Conservation (phyloP, 1,140 invertebrate genomes). For the Brachystomella parvula region DNA sequence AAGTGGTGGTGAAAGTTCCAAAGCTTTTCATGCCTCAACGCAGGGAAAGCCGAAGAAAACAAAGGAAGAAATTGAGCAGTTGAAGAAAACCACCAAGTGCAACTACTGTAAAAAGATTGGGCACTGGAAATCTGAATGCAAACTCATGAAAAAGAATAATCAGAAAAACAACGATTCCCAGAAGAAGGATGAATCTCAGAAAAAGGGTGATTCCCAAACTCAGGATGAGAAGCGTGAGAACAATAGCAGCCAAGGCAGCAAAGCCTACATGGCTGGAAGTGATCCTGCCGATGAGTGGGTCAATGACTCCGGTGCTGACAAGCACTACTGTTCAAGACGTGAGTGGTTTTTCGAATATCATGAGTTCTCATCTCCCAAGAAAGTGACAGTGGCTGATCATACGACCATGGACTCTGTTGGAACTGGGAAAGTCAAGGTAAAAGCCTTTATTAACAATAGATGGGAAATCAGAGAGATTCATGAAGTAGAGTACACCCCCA, state of each 20-base stretch:
- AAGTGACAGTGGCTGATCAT: not conserved
- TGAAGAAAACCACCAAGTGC: not conserved
- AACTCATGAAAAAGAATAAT: not conserved
- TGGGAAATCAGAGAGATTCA: conserved; percentile 3
- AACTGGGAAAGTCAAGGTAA: not conserved
- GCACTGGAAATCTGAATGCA: conserved; percentile 2
- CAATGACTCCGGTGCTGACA: conserved; percentile 7
- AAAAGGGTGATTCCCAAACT: too few relatives aligned
- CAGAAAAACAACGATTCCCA: too few relatives aligned
- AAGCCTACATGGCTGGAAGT: not conserved
- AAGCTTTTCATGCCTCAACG: not conserved
- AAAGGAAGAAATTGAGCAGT: conserved; percentile 12
- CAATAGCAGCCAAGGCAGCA: not conserved
- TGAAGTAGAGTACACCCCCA: conserved; percentile 15
- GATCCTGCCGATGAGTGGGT: not conserved
- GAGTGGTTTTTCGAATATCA: not conserved
- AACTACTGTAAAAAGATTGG: not conserved
- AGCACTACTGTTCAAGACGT: not conserved
- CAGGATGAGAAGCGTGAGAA: not conserved
- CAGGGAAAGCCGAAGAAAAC: not conserved
- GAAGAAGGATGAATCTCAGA: too few relatives aligned
- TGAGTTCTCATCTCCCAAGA: not conserved
- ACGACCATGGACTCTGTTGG: not conserved
- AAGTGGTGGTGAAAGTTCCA: not conserved
- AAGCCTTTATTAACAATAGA: not conserved